Conservation (phyloP, 1,140 invertebrate genomes). For the Neodiprion fabricii region DNA sequence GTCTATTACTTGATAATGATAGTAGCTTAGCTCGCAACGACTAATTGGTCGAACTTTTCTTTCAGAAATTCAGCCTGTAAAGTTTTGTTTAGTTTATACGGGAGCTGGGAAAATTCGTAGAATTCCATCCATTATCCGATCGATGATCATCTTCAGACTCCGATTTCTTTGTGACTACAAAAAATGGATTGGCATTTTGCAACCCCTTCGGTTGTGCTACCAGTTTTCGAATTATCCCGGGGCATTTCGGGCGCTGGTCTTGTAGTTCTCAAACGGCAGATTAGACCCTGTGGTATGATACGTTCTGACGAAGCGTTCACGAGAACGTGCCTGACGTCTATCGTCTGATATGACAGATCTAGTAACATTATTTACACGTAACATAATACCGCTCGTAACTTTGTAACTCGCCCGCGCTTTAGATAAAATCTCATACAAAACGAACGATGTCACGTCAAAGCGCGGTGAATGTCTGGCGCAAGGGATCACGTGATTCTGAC, state of each 20-base stretch:
- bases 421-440: constrained; percentile 8
- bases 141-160: too few relatives aligned
- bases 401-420: background rate
- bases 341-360: constrained; percentile 18
- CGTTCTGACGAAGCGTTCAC: too few relatives aligned
- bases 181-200: too few relatives aligned
- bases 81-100: background rate
- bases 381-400: constrained; percentile 24
- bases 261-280: too few relatives aligned
- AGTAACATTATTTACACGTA: constrained; percentile 33
- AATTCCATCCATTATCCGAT: background rate
- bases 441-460: background rate
- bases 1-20: background rate
- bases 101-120: background rate
- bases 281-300: too few relatives aligned
- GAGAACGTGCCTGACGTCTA: too few relatives aligned
- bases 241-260: too few relatives aligned
- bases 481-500: background rate
- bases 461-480: constrained; percentile 1
- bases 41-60: background rate
- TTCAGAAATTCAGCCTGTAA: background rate
- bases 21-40: background rate
- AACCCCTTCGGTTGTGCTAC: too few relatives aligned
- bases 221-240: too few relatives aligned
- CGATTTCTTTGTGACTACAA: too few relatives aligned